phyloP scores from a whole-genome alignment of 2,888 invertebrate species.

The Lampropteryx suffumata region DNA sequence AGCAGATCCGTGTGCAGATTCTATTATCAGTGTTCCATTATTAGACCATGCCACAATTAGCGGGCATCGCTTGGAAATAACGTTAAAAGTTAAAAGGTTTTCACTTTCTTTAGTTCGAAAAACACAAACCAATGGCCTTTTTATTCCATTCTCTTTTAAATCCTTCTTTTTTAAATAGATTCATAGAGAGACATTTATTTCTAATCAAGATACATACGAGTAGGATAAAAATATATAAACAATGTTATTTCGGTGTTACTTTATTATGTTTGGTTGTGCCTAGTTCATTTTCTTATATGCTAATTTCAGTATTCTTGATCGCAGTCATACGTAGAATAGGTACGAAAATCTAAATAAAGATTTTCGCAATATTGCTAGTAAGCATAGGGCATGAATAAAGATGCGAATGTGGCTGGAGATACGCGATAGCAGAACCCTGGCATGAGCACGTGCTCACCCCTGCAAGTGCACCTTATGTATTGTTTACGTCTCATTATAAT shows the following conservation, averaged over 20 bases:
- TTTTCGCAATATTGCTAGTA: slow-evolving; percentile 37
- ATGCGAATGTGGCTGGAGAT: slow-evolving; percentile 62
- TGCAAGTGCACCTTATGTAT: slow-evolving; percentile 45
- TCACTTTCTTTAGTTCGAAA: neutral
- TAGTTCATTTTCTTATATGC: too few relatives aligned
- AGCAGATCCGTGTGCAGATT: slow-evolving; percentile 51
- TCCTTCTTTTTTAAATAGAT: too few relatives aligned
- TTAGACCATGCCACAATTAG: slow-evolving; percentile 71
- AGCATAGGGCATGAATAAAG: slow-evolving; percentile 56
- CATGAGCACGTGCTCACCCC: slow-evolving; percentile 62
- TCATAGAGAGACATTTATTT: too few relatives aligned
- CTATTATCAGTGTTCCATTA: slow-evolving; percentile 18
- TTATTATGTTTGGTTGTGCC: too few relatives aligned
- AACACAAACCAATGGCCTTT: too few relatives aligned
- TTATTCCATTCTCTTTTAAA: too few relatives aligned
- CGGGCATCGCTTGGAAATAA: slow-evolving; percentile 42
- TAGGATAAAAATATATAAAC: too few relatives aligned
- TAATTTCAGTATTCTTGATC: too few relatives aligned
- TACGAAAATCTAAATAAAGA: slow-evolving; percentile 6
- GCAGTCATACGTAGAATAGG: too few relatives aligned
- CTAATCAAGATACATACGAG: too few relatives aligned
- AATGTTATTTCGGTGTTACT: too few relatives aligned
- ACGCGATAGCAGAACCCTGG: slow-evolving; percentile 66
- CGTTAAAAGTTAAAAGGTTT: slow-evolving; percentile 21
- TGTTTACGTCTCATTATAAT: slow-evolving; percentile 34